Percentiles rank a stretch among this genome's conserved stretches.
phyloP scores from a whole-genome alignment of 2,113 vertebrate genomes.

The Microtus ochrogaster region DNA sequence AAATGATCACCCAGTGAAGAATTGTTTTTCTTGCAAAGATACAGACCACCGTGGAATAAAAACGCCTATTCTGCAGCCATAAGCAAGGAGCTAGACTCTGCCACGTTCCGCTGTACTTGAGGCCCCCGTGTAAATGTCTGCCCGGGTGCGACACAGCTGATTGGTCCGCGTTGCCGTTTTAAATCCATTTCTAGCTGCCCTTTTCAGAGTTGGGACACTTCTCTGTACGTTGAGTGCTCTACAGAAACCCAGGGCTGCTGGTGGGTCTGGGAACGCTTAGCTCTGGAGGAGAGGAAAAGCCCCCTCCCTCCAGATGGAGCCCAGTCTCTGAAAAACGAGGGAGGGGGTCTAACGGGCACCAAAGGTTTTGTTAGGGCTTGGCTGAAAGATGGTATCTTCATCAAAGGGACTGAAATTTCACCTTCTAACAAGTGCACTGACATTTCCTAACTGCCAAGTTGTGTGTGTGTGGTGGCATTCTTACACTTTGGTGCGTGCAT shows the following conservation, averaged over 20 bases:
- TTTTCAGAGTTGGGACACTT: slow-evolving; percentile 63
- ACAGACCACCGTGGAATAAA: slow-evolving; percentile 75
- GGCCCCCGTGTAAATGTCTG: slow-evolving; percentile 54
- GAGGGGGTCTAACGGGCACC: slow-evolving; percentile 60
- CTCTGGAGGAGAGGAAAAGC: slow-evolving; percentile 32
- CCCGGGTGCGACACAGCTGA: slow-evolving; percentile 47
- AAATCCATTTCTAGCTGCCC: slow-evolving; percentile 80
- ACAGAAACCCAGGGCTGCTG: slow-evolving; percentile 55
- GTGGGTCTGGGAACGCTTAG: slow-evolving; percentile 76
- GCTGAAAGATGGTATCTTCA: slow-evolving; percentile 75
- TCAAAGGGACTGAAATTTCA: slow-evolving; percentile 69
- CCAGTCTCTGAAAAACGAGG: slow-evolving; percentile 43
- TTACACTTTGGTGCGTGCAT: not conserved
- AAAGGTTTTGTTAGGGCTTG: slow-evolving; percentile 63
- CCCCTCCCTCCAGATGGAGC: slow-evolving; percentile 55
- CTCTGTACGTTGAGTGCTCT: slow-evolving; percentile 47
- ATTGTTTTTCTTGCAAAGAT: not conserved
- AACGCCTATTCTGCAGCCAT: slow-evolving; percentile 54
- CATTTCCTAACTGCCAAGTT: slow-evolving; percentile 57
- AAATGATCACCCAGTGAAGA: slow-evolving; percentile 62
- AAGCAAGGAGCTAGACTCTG: slow-evolving; percentile 26
- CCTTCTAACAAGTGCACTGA: slow-evolving; percentile 49
- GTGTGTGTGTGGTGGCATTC: not conserved
- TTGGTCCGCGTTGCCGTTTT: slow-evolving; percentile 80
- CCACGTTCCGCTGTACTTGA: slow-evolving; percentile 49